Conservation (phyloP, 2,797 vertebrate genomes). For the Thalassophryne amazonica region DNA sequence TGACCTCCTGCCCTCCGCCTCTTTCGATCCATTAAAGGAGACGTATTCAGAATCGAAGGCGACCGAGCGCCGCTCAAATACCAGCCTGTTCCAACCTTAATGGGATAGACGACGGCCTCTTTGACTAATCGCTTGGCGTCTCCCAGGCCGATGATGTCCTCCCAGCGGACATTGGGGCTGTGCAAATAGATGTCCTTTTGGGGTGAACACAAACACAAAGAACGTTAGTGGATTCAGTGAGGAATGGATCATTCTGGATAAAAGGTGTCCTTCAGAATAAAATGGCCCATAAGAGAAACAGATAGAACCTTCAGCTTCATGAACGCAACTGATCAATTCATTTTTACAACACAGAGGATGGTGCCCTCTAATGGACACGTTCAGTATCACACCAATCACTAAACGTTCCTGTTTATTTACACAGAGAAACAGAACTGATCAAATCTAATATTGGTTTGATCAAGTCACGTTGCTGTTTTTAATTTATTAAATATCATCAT, state of each 20-base stretch:
- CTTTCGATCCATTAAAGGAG: constrained; percentile 71
- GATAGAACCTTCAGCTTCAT: constrained; percentile 47
- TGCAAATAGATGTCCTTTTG: constrained; percentile 97
- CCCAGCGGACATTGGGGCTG: constrained; percentile 91
- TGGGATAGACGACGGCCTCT: constrained; percentile 95
- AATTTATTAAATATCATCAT: too few relatives aligned
- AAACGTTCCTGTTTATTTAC: too few relatives aligned
- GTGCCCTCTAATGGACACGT: constrained; percentile 53
- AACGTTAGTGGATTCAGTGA: background rate
- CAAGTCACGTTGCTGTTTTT: too few relatives aligned
- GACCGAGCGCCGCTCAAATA: constrained; percentile 69
- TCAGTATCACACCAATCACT: background rate
- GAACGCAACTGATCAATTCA: constrained; percentile 39
- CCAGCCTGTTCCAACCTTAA: constrained; percentile 65
- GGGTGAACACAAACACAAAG: constrained; percentile 29
- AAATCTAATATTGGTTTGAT: too few relatives aligned
- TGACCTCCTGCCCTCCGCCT: constrained; percentile 51
- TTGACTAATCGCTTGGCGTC: constrained; percentile 95
- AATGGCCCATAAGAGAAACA: constrained; percentile 30
- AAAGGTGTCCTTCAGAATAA: constrained; percentile 56
- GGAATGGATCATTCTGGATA: background rate
- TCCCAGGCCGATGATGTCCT: constrained; percentile 93
- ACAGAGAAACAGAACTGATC: too few relatives aligned
- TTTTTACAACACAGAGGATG: constrained; percentile 25
- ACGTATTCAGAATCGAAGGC: constrained; percentile 79